Conservation (phyloP, 2,888 invertebrate species). For the Epiblema foenella region DNA sequence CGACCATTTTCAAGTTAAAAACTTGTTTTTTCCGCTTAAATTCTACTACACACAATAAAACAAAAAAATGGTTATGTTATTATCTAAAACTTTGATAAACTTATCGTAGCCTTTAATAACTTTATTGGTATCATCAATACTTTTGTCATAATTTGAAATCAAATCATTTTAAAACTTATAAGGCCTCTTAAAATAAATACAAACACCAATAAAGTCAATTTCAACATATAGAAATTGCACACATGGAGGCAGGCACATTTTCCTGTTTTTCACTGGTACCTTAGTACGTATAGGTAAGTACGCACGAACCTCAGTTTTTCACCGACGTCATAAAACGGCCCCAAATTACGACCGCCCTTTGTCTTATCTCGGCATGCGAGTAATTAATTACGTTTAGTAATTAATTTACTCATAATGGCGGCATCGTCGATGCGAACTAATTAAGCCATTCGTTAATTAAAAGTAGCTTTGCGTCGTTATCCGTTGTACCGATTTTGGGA, state of each 20-base stretch:
- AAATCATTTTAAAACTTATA: too few relatives aligned
- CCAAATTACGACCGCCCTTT: slow-evolving; percentile 40
- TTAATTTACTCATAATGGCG: slow-evolving; percentile 67
- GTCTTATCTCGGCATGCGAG: slow-evolving; percentile 52
- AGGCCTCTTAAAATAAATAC: background rate
- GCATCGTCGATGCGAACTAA: slow-evolving; percentile 61
- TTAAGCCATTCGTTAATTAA: slow-evolving; percentile 68
- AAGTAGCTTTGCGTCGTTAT: slow-evolving; percentile 49
- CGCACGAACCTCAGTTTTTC: slow-evolving; percentile 18
- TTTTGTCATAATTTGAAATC: too few relatives aligned
- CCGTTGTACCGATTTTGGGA: slow-evolving; percentile 30
- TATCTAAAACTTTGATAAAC: too few relatives aligned
- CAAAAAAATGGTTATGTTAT: too few relatives aligned
- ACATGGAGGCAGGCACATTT: background rate
- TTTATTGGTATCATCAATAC: too few relatives aligned
- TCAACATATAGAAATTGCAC: background rate
- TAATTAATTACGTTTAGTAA: slow-evolving; percentile 73
- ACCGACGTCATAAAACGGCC: slow-evolving; percentile 29
- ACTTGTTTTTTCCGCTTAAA: too few relatives aligned
- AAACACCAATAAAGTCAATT: background rate
- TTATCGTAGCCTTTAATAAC: too few relatives aligned
- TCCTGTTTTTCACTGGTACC: background rate
- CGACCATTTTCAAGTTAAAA: too few relatives aligned
- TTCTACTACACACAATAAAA: too few relatives aligned
- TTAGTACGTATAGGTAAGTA: background rate